Evolutionary conservation across 2,888 invertebrate genomes (phyloP).

Genomic region (Chalcosyrphus nemorum): DNA sequence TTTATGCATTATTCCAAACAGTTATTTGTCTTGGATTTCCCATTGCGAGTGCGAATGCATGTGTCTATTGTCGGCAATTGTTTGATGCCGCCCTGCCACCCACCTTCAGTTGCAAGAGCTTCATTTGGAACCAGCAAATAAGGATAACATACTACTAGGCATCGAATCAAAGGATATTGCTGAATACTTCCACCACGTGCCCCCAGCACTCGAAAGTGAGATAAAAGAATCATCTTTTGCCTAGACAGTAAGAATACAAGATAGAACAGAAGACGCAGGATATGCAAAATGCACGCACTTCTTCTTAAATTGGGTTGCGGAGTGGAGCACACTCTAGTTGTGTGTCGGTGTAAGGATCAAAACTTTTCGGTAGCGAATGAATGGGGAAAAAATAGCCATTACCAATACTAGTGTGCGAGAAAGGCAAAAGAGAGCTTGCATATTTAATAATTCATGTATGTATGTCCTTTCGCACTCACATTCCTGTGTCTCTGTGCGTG

Average conservation of each 20-base stretch:
- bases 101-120: no score
- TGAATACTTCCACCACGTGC: neutral
- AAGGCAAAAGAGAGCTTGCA: neutral
- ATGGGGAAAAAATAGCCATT: slow-evolving; percentile 36
- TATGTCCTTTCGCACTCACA: neutral
- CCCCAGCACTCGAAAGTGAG: neutral
- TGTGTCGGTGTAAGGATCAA: neutral
- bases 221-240: neutral
- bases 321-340: neutral
- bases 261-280: neutral
- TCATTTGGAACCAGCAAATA: no score
- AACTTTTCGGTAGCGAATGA: slow-evolving; percentile 7
- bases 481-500: neutral
- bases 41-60: neutral
- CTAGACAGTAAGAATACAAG: neutral
- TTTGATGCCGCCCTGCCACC: slow-evolving; percentile 21
- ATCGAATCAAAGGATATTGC: slow-evolving; percentile 12
- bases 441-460: slow-evolving; percentile 6
- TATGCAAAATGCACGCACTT: neutral
- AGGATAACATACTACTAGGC: neutral
- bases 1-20: slow-evolving; percentile 58
- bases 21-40: slow-evolving; percentile 25
- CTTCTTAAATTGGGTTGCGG: neutral
- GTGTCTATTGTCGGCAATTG: slow-evolving; percentile 40
- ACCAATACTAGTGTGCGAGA: neutral